Base-by-base conservation (phyloP, 2,888 invertebrate genomes). In the Cantharis nigra region DNA sequence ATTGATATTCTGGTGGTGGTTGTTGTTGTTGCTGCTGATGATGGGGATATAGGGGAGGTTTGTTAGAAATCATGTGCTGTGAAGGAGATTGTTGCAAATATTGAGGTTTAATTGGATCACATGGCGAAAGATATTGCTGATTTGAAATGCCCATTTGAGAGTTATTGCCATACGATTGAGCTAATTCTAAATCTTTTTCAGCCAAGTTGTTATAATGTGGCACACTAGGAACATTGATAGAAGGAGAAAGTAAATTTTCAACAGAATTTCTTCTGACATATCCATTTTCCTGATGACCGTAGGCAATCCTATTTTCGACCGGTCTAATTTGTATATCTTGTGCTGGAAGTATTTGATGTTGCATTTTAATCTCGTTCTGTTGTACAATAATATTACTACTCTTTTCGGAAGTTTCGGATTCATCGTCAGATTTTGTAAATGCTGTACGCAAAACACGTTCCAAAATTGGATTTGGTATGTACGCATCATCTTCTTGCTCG, bases 401-500 rank as follows among this genome's bases (percentile, higher is more conserved):
- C 9, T 20, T 30, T 14, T 72, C 26, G 20, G 28, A 18, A 30
- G 4, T 33, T 9, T 75, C 70, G 14, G 14, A 9, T 63, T 72
- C 65, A 2, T 77, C 79, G 85, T 93, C 93, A 1, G 94, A 92
- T 87, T 93, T 95, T 86, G 92, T 93, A 89, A 94, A 93, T 0
- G 96, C 96, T 0, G 95, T 95, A 79, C 96, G 92, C 18, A 97
- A 88, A 0, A 97, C 96, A 76, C 97, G 91, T 86, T 97, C 96
- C 81, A 97, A 88, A 77, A 97, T 96, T 0, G 97, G 97, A 89
- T 97, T 97, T 0, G 97, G 96, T 84, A 97, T 96, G 84, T 96
- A 96, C 82, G 95, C 94, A 80, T 96, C 96, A 79, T 96, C 96
- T 88, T 96, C 96, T 84, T 97, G 95, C 83, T 97, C 97, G 84